Percentiles rank a stretch among this genome's conserved stretches.
These are phyloP conservation scores for Fringilla coelebs DNA, from an alignment of 2,797 vertebrate species.

Conservation along the genomic window DNA sequence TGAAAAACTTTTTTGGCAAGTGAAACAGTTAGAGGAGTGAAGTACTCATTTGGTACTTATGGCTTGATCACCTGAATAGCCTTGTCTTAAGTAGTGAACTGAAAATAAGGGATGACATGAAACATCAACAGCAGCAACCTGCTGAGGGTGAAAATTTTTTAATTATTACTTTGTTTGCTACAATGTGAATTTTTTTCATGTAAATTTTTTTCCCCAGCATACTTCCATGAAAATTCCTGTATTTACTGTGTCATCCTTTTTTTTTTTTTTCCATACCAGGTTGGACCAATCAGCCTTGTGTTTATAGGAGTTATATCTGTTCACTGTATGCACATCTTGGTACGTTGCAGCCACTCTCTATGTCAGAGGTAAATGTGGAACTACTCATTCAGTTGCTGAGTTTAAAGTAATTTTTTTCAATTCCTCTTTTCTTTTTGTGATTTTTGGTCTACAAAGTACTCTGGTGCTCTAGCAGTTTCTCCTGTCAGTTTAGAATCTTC, in stretches of 20 bases:
- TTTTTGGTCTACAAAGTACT: neutral
- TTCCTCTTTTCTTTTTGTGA: neutral
- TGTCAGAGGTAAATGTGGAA: constrained; percentile 83
- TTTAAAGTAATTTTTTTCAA: neutral
- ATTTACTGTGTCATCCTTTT: neutral
- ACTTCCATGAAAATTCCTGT: neutral
- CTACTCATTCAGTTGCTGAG: constrained; percentile 29
- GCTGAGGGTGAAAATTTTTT: too few relatives aligned
- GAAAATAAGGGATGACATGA: neutral
- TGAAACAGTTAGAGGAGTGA: neutral
- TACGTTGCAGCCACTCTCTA: constrained; percentile 85
- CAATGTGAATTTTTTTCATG: neutral
- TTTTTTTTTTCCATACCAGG: constrained; percentile 55
- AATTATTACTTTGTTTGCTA: neutral
- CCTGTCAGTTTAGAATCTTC: neutral
- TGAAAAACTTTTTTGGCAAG: neutral
- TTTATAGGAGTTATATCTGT: constrained; percentile 85
- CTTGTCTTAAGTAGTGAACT: neutral
- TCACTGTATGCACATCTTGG: constrained; percentile 90
- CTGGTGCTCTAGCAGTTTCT: neutral
- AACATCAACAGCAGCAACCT: neutral
- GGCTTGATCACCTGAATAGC: neutral
- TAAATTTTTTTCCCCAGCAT: neutral
- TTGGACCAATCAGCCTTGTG: constrained; percentile 86
- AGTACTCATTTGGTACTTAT: neutral